A percentile compares a stretch with the other conserved stretches of the same genome.
Evolutionary conservation across 2,797 vertebrate species (phyloP).

Genomic region (Philypnodon macrostomus): DNA sequence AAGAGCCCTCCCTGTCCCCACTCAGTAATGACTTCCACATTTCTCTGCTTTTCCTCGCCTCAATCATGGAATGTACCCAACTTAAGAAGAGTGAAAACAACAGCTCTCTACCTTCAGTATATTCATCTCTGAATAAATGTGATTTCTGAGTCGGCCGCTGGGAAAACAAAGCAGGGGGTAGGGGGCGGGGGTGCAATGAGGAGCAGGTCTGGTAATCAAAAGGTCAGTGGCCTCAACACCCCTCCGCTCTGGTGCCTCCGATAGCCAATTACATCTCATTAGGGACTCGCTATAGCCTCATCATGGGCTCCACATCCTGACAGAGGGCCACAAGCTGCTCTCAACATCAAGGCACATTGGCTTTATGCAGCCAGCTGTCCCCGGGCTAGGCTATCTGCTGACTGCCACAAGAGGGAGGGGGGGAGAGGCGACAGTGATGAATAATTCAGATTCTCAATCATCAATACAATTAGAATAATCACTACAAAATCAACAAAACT

Average conservation of each 20-base stretch:
- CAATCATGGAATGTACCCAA: conserved; percentile 50
- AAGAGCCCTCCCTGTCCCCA: conserved; percentile 57
- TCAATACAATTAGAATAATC: conserved; percentile 9
- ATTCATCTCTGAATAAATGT: no score
- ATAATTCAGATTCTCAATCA: conserved; percentile 32
- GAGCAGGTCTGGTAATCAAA: conserved; percentile 43
- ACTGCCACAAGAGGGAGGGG: no score
- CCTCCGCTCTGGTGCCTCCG: conserved; percentile 53
- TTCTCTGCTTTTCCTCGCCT: conserved; percentile 51
- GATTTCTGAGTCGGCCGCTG: conserved; percentile 10
- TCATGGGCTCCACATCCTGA: conserved; percentile 29
- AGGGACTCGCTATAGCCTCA: conserved; percentile 36
- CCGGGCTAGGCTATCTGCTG: conserved; percentile 34
- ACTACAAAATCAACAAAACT: no score
- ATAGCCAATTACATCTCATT: conserved; percentile 64
- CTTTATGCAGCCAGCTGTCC: conserved; percentile 26
- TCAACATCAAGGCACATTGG: conserved; percentile 31
- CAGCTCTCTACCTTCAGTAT: no score
- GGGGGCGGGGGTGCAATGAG: conserved; percentile 22
- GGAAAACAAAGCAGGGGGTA: conserved; percentile 28
- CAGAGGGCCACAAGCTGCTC: conserved; percentile 27
- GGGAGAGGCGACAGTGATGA: conserved; percentile 17
- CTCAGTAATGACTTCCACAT: conserved; percentile 75
- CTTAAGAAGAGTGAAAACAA: conserved; percentile 55
- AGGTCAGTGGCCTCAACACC: conserved; percentile 55